These are phyloP conservation scores for Carterocephalus palaemon DNA, from an alignment of 2,888 invertebrate species.

Conservation along the genomic window DNA sequence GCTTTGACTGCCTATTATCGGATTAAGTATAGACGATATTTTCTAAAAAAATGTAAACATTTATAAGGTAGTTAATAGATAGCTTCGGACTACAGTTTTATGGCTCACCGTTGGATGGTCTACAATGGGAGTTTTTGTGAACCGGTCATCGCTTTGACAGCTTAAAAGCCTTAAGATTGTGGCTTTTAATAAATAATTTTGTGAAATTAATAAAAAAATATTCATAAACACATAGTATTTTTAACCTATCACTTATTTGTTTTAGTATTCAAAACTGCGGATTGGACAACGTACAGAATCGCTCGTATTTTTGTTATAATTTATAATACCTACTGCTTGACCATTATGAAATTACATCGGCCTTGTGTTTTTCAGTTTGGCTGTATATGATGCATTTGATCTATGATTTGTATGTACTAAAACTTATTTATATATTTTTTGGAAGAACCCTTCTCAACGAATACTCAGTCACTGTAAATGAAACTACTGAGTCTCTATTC, in stretches of 20 bases:
- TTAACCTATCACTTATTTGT: constrained; percentile 24
- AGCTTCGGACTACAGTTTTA: constrained; percentile 67
- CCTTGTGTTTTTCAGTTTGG: no score
- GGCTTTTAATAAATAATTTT: constrained; percentile 77
- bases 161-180: constrained; percentile 78
- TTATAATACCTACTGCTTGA: neutral
- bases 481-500: constrained; percentile 43
- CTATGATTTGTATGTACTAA: no score
- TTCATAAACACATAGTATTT: constrained; percentile 47
- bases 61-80: constrained; percentile 67
- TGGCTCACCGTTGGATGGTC: constrained; percentile 58
- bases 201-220: constrained; percentile 78
- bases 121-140: constrained; percentile 47
- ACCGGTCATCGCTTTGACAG: constrained; percentile 71
- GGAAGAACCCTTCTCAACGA: no score
- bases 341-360: no score
- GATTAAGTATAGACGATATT: constrained; percentile 67
- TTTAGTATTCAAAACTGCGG: no score
- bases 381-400: no score
- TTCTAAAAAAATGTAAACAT: constrained; percentile 70
- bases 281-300: no score
- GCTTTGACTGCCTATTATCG: constrained; percentile 67
- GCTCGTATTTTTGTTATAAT: no score
- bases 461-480: no score
- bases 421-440: no score